These are phyloP conservation scores for Aphodius sticticus DNA, from an alignment of 2,888 invertebrate genomes.

Conservation along the genomic window DNA sequence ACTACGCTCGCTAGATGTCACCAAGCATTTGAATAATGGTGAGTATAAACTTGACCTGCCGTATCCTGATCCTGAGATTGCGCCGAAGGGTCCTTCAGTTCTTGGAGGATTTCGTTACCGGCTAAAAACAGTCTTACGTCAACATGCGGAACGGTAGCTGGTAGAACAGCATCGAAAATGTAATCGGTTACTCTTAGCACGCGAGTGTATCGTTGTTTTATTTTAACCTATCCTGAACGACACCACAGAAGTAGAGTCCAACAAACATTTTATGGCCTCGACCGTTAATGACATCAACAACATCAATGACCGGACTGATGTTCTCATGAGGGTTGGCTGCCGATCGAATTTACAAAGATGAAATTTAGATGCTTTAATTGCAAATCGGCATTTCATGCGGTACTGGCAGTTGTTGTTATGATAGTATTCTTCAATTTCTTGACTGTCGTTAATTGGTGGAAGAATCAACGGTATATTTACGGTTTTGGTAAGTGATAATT, in stretches of 20 bases:
- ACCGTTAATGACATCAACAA: background rate
- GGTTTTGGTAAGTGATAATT: background rate
- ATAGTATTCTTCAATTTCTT: background rate
- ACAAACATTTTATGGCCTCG: background rate
- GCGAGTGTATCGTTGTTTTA: background rate
- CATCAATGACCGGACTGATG: background rate
- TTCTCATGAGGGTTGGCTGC: background rate
- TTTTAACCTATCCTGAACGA: background rate
- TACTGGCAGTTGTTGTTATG: background rate
- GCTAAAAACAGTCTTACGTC: background rate
- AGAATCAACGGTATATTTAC: background rate
- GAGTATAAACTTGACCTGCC: background rate
- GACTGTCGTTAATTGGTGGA: background rate
- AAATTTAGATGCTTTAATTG: background rate
- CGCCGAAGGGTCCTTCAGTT: background rate
- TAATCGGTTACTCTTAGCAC: background rate
- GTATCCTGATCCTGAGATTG: background rate
- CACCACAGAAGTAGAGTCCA: background rate
- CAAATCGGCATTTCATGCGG: background rate
- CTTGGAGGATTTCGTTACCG: background rate
- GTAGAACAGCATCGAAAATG: background rate
- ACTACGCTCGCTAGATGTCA: background rate
- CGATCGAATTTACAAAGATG: background rate
- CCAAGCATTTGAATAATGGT: background rate
- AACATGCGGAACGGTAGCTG: background rate